These are phyloP conservation scores for Ceyx cyanopectus DNA, from an alignment of 2,113 vertebrate genomes.

Conservation along the genomic window DNA sequence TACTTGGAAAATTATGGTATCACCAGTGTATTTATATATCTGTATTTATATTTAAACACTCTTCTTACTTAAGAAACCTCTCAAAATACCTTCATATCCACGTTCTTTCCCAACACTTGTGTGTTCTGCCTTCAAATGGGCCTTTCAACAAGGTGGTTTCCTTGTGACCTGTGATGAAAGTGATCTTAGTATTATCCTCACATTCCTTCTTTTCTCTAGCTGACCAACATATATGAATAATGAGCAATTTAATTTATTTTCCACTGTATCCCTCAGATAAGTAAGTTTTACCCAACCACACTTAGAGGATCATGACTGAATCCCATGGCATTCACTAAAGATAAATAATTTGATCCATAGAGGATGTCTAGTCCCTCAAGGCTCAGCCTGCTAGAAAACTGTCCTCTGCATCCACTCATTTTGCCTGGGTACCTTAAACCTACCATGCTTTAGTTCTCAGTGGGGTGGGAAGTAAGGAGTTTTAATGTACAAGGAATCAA, in stretches of 20 bases:
- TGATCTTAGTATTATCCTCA: neutral
- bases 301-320: neutral
- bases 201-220: neutral
- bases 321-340: neutral
- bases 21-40: neutral
- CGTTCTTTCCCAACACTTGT: neutral
- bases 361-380: neutral
- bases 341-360: neutral
- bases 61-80: neutral
- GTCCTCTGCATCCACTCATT: neutral
- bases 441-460: neutral
- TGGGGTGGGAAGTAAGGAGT: neutral
- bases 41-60: neutral
- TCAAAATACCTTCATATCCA: neutral
- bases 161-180: neutral
- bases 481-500: neutral
- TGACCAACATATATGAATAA: neutral
- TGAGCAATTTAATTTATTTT: neutral
- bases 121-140: neutral
- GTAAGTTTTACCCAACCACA: neutral
- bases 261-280: neutral
- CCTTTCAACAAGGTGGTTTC: neutral
- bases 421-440: neutral
- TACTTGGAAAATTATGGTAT: neutral
- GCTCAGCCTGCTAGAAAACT: neutral